Evolutionary conservation across 2,113 vertebrate genomes (phyloP), one percentile per base, ranked within the genome.

Genomic region (Oreochromis tanganicae): DNA sequence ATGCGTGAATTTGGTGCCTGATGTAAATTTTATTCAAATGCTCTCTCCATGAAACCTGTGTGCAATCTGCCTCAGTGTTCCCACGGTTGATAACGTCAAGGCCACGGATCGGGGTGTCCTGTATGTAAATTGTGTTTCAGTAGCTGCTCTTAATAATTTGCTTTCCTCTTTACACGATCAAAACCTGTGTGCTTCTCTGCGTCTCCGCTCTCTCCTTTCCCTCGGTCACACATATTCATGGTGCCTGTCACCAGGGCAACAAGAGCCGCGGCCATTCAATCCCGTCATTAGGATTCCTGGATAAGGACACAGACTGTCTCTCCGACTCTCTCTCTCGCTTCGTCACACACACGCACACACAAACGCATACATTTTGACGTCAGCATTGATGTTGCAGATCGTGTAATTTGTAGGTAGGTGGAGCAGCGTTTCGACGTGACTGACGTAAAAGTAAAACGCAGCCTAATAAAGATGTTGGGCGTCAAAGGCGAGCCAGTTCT

Each of bases 171-270:
- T 56, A 29, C 38, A 17, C 9, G 16, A 54, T 56, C 59, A 27
- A 46, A 55, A 80, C 50, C 63, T n/a, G 24, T 71, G 21, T 17
- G 54, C 61, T 29, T 84, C 38, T 55, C 29, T 89, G 21, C 84
- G 36, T 84, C 89, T 84, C 91, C 88, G 82, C 91, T 91, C 85
- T 89, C 91, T 84, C 85, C 13, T 94, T 93, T 90, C 91, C 81
- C 90, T 88, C 75, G 56, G 90, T 92, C 94, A 86, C 89, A 94
- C 89, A 95, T 96, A 96, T 94, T 94, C 93, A 95, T 95, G 95
- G 96, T 86, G 90, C 90, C 93, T 92, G 96, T 96, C 93, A 79
- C 96, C 89, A 79, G 56, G 95, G 95, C 96, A 96, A 96, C 95
- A 59, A 80, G 75, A 90, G 92, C 91, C 83, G 14, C 17, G 86